These are phyloP conservation scores for Betta splendens DNA, from an alignment of 2,797 vertebrate species.

Conservation along the genomic window DNA sequence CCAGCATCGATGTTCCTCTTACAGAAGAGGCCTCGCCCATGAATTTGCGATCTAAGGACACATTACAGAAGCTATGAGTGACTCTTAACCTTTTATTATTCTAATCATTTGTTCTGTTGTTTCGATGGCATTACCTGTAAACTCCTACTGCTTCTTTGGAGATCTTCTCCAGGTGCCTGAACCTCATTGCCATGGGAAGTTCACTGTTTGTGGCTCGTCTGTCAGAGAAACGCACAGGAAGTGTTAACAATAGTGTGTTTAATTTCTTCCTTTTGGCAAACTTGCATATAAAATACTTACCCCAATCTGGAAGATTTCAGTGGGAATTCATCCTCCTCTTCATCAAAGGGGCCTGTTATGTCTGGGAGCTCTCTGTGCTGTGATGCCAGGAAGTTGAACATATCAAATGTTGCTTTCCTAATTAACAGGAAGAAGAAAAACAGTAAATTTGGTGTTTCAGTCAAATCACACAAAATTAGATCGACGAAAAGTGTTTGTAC, in stretches of 20 bases:
- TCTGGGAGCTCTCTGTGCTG: slow-evolving; percentile 89
- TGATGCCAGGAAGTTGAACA: slow-evolving; percentile 95
- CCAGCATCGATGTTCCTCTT: slow-evolving; percentile 93
- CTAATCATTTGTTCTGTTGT: accelerated
- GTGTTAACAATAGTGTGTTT: background rate
- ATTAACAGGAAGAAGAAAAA: background rate
- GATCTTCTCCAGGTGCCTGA: slow-evolving; percentile 91
- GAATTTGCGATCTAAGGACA: slow-evolving; percentile 85
- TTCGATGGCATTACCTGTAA: slow-evolving; percentile 83
- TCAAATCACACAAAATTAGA: background rate
- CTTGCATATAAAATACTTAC: no score
- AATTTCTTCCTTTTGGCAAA: background rate
- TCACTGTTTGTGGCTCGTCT: slow-evolving; percentile 92
- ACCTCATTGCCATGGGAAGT: slow-evolving; percentile 95
- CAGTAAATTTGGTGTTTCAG: background rate
- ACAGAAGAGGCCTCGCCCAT: slow-evolving; percentile 92
- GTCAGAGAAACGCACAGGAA: slow-evolving; percentile 18
- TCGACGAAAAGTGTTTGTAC: slow-evolving; percentile 58
- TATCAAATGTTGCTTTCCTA: slow-evolving; percentile 93
- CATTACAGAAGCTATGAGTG: background rate
- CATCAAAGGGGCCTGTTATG: slow-evolving; percentile 81
- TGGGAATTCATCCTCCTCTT: slow-evolving; percentile 92
- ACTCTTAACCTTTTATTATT: background rate
- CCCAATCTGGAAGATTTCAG: slow-evolving; percentile 90
- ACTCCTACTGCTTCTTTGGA: slow-evolving; percentile 96